Evolutionary conservation across 1,140 invertebrate species (phyloP).

Genomic region (Euborellia annulipes): DNA sequence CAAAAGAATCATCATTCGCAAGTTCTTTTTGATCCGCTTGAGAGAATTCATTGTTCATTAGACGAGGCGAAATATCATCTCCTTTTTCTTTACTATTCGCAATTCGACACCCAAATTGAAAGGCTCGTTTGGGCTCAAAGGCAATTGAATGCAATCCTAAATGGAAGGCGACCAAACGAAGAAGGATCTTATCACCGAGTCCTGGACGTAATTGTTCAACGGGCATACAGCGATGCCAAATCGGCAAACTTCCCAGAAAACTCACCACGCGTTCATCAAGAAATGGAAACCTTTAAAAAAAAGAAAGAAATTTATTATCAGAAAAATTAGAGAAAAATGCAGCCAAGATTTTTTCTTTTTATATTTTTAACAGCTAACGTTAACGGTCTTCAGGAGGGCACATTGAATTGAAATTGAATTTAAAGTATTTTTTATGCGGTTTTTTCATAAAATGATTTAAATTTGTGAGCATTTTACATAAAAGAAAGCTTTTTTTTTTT

Average conservation of each 20-base stretch:
- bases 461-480: too few species aligned
- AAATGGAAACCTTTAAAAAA: conserved; percentile 54
- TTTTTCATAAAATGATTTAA: too few species aligned
- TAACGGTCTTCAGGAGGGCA: too few species aligned
- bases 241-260: conserved; percentile 50
- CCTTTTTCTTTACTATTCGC: conserved; percentile 87
- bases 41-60: too few species aligned
- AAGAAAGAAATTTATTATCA: conserved; percentile 12
- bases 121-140: conserved; percentile 70
- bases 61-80: conserved; percentile 45
- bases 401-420: neutral
- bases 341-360: too few species aligned
- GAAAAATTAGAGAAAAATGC: conserved; percentile 1
- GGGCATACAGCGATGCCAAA: conserved; percentile 57
- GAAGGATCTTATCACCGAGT: conserved; percentile 83
- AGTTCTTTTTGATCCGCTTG: too few species aligned
- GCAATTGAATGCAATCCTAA: conserved; percentile 51
- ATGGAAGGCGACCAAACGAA: conserved; percentile 59
- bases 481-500: too few species aligned
- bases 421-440: too few species aligned
- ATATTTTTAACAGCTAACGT: too few species aligned
- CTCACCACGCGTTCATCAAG: conserved; percentile 78
- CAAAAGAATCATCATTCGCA: too few species aligned
- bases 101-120: conserved; percentile 96
- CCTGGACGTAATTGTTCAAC: conserved; percentile 47